Base-by-base conservation (phyloP, 2,888 invertebrate species). In the Diaprepes abbreviatus region DNA sequence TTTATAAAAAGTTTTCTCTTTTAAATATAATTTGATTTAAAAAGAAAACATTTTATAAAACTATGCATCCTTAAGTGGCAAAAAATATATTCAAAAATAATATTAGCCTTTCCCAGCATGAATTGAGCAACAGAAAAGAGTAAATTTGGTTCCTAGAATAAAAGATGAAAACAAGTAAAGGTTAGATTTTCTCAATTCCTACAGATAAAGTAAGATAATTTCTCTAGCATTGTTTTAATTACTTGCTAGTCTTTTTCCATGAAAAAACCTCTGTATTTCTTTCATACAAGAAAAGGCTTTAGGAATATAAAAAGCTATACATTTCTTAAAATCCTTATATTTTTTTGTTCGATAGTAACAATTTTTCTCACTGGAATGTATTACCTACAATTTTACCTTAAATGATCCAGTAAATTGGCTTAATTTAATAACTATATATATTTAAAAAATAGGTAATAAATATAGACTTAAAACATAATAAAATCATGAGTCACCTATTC, bases 321-420 rank as follows among this genome's bases (percentile, higher is more conserved):
- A 28, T 31, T 14, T n/a, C 45, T 12, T 50, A 28, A 14, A 50
- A 9, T 43, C 12, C 10, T 9, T 16, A 50, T 50, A 4, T 16
- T 5, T 28, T 24, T 50, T 50, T 50, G 14, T 50, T 50, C 48
- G 28, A 50, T 28, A 50, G 28, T 57, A 57, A 40, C 16, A 57
- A 38, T 35, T 16, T 17, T 24, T 57, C 35, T 40, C 57, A 57
- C 57, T 57, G 57, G 57, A 57, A 57, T 57, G 57, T 57, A 36
- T 57, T 75, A 74, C 76, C 77, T 78, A 77, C 9, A 50, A 50
- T 50, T 50, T 50, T 50, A 50, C 14, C 28, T 16, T 50, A 50
- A 28, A 12, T 45, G 12, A 50, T 50, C 48, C 48, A 50, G 28
- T 50, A 14, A 50, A 24, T 50, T 28, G 48, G 48, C 14, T n/a